These are phyloP conservation scores for Oryzias curvinotus DNA, from an alignment of 2,113 vertebrate genomes.

Conservation along the genomic window DNA sequence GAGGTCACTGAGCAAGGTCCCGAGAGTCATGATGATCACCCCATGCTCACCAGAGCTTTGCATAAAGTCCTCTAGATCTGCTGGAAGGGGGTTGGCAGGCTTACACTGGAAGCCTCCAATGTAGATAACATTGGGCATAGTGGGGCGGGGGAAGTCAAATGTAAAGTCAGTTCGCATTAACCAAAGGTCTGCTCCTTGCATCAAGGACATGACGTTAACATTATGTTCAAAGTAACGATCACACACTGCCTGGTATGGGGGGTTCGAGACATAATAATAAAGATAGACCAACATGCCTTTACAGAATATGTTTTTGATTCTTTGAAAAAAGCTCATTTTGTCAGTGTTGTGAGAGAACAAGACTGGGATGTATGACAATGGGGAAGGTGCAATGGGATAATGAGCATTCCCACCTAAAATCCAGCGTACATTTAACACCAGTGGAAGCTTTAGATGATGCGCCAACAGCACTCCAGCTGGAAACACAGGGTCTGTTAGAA, in stretches of 20 bases:
- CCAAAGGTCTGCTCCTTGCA: constrained; percentile 67
- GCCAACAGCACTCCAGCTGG: constrained; percentile 61
- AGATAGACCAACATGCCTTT: constrained; percentile 33
- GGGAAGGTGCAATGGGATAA: constrained; percentile 62
- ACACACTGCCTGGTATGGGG: constrained; percentile 52
- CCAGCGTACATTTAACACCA: constrained; percentile 70
- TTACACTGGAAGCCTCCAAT: constrained; percentile 71
- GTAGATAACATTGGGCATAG: constrained; percentile 73
- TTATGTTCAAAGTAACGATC: constrained; percentile 53
- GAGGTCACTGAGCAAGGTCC: constrained; percentile 55
- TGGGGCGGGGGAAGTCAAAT: constrained; percentile 69
- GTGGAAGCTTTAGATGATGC: constrained; percentile 65
- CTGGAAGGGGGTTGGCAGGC: constrained; percentile 52
- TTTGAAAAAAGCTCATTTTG: constrained; percentile 66
- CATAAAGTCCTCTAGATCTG: constrained; percentile 66
- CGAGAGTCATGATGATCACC: constrained; percentile 67
- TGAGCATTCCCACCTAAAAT: constrained; percentile 57
- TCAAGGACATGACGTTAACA: constrained; percentile 31
- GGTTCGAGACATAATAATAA: constrained; percentile 38
- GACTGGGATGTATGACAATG: constrained; percentile 64
- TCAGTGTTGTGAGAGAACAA: constrained; percentile 45
- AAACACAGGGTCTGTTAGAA: constrained; percentile 65
- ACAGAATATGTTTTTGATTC: constrained; percentile 47
- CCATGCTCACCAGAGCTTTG: constrained; percentile 66
- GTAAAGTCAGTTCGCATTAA: constrained; percentile 70